Conservation (phyloP, 2,797 vertebrate genomes). For the Tragopan temminckii region DNA sequence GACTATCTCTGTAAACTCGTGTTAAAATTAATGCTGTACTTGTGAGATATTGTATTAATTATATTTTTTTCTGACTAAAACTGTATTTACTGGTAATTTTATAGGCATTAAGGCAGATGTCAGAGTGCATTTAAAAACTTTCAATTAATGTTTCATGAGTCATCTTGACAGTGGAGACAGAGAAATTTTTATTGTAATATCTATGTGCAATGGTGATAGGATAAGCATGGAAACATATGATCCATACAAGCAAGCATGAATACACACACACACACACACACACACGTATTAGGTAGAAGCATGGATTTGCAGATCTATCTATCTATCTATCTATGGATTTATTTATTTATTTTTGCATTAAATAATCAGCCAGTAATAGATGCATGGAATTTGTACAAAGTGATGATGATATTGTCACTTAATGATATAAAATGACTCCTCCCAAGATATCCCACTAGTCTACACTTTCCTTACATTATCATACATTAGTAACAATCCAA, state of each 20-base stretch:
- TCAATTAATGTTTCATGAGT: background rate
- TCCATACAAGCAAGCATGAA: background rate
- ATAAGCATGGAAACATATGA: background rate
- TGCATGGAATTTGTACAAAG: constrained; percentile 6
- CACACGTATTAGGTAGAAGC: background rate
- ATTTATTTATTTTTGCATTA: background rate
- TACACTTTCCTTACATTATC: constrained; percentile 25
- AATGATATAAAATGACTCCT: constrained; percentile 37
- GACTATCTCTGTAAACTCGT: background rate
- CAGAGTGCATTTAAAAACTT: background rate
- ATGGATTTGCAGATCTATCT: background rate
- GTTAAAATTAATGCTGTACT: background rate
- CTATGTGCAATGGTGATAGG: background rate
- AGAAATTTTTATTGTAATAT: background rate
- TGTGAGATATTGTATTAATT: background rate
- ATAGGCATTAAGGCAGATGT: background rate
- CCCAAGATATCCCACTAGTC: background rate
- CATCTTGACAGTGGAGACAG: background rate
- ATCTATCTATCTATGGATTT: no score
- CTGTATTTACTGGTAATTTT: background rate
- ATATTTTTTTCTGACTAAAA: background rate
- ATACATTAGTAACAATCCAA: constrained; percentile 24
- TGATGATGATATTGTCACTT: constrained; percentile 8
- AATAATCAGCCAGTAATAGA: constrained; percentile 3
- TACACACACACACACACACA: no score